Percentiles rank a stretch among this genome's conserved stretches.
Conservation (phyloP, 2,888 invertebrate species). For the Oligia strigilis region DNA sequence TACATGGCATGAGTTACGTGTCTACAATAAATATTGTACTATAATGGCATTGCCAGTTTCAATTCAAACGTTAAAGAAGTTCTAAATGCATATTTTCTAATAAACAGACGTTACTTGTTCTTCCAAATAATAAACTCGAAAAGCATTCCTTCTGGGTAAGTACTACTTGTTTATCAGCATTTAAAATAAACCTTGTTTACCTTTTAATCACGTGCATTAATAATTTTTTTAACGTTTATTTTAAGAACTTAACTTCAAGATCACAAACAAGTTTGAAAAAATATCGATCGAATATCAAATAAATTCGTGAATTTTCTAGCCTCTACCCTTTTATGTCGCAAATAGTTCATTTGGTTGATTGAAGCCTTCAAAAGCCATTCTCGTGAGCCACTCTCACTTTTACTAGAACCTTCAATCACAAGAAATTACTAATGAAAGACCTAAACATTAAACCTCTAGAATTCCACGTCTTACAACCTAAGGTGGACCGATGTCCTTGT, state of each 20-base stretch:
- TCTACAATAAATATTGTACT: neutral
- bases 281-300: neutral
- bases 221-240: too few species aligned
- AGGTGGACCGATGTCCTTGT: neutral
- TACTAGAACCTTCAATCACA: neutral
- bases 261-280: neutral
- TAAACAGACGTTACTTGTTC: neutral
- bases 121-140: neutral
- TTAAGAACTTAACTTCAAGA: neutral
- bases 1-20: too few species aligned
- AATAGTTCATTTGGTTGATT: neutral
- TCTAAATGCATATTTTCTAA: too few species aligned
- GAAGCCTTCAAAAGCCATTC: neutral
- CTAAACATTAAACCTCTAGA: neutral
- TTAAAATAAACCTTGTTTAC: neutral
- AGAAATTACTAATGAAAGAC: neutral
- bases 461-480: neutral
- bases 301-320: neutral
- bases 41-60: neutral
- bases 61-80: neutral
- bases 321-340: neutral
- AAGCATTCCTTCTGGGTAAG: too few species aligned
- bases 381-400: neutral
- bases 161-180: neutral
- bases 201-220: neutral